Percentiles rank a stretch among this genome's conserved stretches.
phyloP scores from a whole-genome alignment of 2,888 invertebrate species.

The Quadroppia sp. region DNA sequence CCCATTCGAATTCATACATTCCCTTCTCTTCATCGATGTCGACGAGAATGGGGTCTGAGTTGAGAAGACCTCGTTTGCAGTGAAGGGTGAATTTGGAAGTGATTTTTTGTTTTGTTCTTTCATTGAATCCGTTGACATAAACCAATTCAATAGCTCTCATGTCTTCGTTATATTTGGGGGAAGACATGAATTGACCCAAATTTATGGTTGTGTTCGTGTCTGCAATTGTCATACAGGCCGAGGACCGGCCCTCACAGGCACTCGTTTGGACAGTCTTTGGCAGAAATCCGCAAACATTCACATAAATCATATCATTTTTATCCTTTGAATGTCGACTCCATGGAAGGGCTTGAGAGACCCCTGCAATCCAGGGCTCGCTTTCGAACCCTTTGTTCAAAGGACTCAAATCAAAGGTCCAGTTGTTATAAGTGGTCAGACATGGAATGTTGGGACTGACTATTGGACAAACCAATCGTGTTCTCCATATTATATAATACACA shows the following conservation, averaged over 20 bases:
- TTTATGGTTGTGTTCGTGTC: constrained; percentile 23
- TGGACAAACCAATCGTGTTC: constrained; percentile 39
- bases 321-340: background rate
- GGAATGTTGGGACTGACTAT: background rate
- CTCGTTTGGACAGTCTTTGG: constrained; percentile 37
- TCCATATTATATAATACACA: constrained; percentile 44
- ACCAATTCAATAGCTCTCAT: constrained; percentile 42
- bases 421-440: background rate
- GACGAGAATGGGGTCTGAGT: constrained; percentile 44
- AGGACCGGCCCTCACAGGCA: constrained; percentile 42
- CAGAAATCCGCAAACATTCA: constrained; percentile 46
- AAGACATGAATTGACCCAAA: constrained; percentile 44
- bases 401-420: constrained; percentile 4
- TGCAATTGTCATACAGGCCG: constrained; percentile 43
- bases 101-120: constrained; percentile 32
- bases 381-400: background rate
- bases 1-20: constrained; percentile 52
- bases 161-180: constrained; percentile 43
- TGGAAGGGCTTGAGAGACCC: background rate
- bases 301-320: constrained; percentile 38
- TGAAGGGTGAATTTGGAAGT: constrained; percentile 44
- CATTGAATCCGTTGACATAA: constrained; percentile 43
- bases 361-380: background rate
- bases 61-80: constrained; percentile 42
- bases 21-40: constrained; percentile 49